Base-by-base conservation (phyloP, 2,797 vertebrate genomes). In the Spinus olivaceus region DNA sequence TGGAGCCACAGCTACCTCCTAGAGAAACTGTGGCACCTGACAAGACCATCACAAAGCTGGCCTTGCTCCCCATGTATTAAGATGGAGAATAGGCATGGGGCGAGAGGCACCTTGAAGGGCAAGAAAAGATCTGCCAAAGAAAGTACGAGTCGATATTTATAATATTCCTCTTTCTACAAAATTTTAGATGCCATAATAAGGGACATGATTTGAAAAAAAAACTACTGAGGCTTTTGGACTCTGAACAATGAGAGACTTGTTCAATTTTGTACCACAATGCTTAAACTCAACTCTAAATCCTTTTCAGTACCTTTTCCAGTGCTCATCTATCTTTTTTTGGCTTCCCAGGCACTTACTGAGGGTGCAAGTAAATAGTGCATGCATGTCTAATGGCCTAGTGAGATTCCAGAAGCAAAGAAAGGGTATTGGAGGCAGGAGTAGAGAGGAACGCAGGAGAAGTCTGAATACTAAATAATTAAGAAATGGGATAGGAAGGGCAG, bases 391-490 rank as follows among this genome's bases (percentile, higher is more conserved):
- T 21, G 24, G 19, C 20, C 71, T 46, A 65, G 25, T 51, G 28
- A 82, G 35, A 60, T 88, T 88, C 81, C 73, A 81, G 59, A 83
- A 67, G 42, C 44, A 71, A 90, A 81, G 37, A 90, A 81, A 67
- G 10, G 12, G 33, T 61, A 21, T 77, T 46, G 39, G 8, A 63
- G 17, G 28, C 13, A 83, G 15, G 14, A 73, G 70, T 49, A 56
- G 3, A 8, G 32, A 79, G 21, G 41, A 65, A 77, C 10, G 50
- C 4, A 1, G 17, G 10, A 85, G n/a, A 94, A 61, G 4, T 51
- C 56, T 93, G 42, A 86, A 64, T 39, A 24, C 6, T 42, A 54
- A 86, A 81, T 73, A 66, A 42, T 61, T 77, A 69, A 49, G 33
- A 86, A 21, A 23, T 6, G 6, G 9, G 6, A 67, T 46, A 64